Base-by-base conservation (phyloP, 2,888 invertebrate genomes). In the Ditylenchus weischeri region DNA sequence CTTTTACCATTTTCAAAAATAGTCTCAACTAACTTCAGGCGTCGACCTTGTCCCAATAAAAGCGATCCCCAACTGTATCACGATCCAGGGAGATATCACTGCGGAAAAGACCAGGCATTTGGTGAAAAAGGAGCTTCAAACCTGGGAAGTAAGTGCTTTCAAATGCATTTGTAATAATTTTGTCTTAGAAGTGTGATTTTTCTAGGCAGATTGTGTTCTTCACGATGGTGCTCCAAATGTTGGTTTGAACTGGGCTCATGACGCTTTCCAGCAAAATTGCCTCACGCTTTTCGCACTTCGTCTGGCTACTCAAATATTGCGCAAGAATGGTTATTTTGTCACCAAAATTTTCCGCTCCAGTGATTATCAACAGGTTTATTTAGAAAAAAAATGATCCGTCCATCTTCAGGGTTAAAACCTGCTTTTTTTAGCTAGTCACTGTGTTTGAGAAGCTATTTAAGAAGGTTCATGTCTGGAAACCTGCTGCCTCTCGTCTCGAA, bases 171-270 rank as follows among this genome's bases (percentile, higher is more conserved):
- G 19, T 29, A 29, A 29, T n/a, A 29, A 29, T 1, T 57, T 19
- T 62, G 21, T 35, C 59, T 36, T 21, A 35, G 57, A 7, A 23
- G 10, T 54, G 23, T n/a, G 57, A 23, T 19, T 43, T 4, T 93
- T 93, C 91, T 93, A 96, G 86, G 96, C 92, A 2, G 98, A 99
- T 86, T 89, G 93, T 13, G 91, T 98, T 0, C 87, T 99, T 23
- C 89, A 99, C 83, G 98, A 99, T 84, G 98, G 98, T 80, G 96
- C 98, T 15, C 98, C 98, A 0, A 99, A 99, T 86, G 92, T 98
- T 59, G 89, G 89, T 82, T 80, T 90, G 83, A 95, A 93, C 84
- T 98, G 98, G 98, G 85, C 93, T 10, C 92, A 91, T 83, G 98
- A 98, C 87, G 93, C 98, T 0, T 98, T 92, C 83, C 90, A 91